A percentile compares a stretch with the other conserved stretches of the same genome.
Conservation (phyloP, 1,140 invertebrate species). For the Cydia splendana region DNA sequence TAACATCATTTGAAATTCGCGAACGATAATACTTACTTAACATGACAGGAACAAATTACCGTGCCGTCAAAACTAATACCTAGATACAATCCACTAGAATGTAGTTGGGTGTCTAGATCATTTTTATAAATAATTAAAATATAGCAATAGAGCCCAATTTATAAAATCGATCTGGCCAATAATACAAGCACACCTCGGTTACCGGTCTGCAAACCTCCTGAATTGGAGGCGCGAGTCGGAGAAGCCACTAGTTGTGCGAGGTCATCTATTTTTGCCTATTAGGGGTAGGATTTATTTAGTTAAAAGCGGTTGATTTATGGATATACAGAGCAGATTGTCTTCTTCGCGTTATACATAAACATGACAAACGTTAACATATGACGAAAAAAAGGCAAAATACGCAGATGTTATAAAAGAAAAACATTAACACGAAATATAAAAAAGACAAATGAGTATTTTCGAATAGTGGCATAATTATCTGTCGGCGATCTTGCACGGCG, state of each 20-base stretch:
- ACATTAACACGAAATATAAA: neutral
- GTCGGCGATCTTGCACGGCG: constrained; percentile 3
- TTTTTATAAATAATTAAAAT: neutral
- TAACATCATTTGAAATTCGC: no score
- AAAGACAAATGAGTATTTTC: neutral
- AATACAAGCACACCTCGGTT: neutral
- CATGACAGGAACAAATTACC: no score
- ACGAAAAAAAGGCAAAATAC: neutral
- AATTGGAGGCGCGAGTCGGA: neutral
- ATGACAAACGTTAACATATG: neutral
- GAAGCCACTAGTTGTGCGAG: neutral
- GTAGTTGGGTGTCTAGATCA: neutral
- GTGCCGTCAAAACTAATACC: no score
- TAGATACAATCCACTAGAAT: no score
- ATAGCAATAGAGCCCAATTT: neutral
- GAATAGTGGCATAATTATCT: constrained; percentile 22
- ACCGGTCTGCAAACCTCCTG: neutral
- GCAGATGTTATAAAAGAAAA: neutral
- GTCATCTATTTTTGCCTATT: neutral
- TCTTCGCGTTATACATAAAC: neutral
- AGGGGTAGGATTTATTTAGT: neutral
- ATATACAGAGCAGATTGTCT: neutral
- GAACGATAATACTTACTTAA: no score
- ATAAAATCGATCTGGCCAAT: neutral
- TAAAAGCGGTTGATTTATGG: neutral